phyloP scores from a whole-genome alignment of 1,140 invertebrate species.

The Hyles euphorbiae region DNA sequence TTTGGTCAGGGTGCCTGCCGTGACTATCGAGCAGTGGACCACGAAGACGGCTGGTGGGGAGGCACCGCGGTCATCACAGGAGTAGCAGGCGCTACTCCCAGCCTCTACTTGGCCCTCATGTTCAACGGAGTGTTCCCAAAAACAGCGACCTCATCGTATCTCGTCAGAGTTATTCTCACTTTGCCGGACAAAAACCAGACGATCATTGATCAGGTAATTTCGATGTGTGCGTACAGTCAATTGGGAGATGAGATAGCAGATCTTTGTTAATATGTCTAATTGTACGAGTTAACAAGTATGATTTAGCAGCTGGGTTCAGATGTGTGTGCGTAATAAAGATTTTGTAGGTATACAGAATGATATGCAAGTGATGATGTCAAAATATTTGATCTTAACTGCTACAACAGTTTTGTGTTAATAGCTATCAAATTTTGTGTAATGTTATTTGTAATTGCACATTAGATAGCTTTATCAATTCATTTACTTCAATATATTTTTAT shows the following conservation, averaged over 20 bases:
- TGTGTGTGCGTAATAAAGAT: too few species aligned
- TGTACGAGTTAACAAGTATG: too few species aligned
- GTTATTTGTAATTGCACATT: too few species aligned
- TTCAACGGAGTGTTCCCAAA: conserved; percentile 86
- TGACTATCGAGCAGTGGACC: conserved; percentile 67
- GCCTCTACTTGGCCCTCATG: conserved; percentile 86
- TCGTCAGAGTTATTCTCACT: conserved; percentile 81
- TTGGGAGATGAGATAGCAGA: background rate
- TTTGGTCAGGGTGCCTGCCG: conserved; percentile 61
- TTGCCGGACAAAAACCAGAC: conserved; percentile 81
- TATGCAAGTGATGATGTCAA: too few species aligned
- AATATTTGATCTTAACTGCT: too few species aligned
- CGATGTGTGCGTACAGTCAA: background rate
- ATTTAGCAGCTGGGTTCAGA: too few species aligned
- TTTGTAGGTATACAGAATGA: too few species aligned
- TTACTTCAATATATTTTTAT: too few species aligned
- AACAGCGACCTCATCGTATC: conserved; percentile 9
- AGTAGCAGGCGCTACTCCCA: conserved; percentile 83
- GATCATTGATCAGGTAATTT: conserved; percentile 82
- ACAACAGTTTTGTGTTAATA: too few species aligned
- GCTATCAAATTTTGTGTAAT: too few species aligned
- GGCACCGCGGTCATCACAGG: conserved; percentile 91
- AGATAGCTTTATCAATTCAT: too few species aligned
- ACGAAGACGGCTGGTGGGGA: conserved; percentile 87
- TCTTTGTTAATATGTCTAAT: too few species aligned